Percentiles rank a stretch among this genome's conserved stretches.
Evolutionary conservation across 2,113 vertebrate genomes (phyloP).

Genomic region (Pangasianodon gigas): DNA sequence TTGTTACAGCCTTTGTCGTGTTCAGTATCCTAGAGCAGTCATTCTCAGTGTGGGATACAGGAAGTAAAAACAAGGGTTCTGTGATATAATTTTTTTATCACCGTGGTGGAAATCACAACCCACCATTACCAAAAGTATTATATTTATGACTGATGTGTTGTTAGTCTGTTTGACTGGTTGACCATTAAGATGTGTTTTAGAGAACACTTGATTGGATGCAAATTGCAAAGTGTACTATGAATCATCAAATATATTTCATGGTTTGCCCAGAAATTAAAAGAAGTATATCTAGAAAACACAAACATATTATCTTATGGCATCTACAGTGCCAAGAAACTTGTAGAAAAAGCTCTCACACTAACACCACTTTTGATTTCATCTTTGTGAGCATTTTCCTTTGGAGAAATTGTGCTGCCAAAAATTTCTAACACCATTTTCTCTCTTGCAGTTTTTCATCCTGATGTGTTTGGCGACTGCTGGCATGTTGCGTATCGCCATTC

Average conservation of each 20-base stretch:
- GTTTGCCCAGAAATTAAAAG: not conserved
- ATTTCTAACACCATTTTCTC: not conserved
- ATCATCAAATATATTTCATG: not conserved
- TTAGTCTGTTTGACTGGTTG: not conserved
- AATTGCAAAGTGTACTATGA: not conserved
- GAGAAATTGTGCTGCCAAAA: not conserved
- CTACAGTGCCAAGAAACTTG: not conserved
- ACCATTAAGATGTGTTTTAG: not conserved
- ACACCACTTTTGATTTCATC: too few species aligned
- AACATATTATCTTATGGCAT: too few species aligned
- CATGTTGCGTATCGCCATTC: not conserved
- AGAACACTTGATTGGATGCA: not conserved
- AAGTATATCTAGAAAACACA: not conserved
- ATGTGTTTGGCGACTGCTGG: not conserved
- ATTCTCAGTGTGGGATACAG: not conserved
- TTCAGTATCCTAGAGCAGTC: not conserved
- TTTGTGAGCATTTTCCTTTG: not conserved
- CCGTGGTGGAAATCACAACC: not conserved
- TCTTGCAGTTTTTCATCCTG: constrained; percentile 27
- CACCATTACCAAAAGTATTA: not conserved
- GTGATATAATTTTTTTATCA: not conserved
- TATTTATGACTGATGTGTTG: not conserved
- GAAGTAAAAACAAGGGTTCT: not conserved
- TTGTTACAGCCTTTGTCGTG: not conserved
- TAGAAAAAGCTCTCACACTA: not conserved